Conservation (phyloP, 2,888 invertebrate genomes). For the Scaeva pyrastri region DNA sequence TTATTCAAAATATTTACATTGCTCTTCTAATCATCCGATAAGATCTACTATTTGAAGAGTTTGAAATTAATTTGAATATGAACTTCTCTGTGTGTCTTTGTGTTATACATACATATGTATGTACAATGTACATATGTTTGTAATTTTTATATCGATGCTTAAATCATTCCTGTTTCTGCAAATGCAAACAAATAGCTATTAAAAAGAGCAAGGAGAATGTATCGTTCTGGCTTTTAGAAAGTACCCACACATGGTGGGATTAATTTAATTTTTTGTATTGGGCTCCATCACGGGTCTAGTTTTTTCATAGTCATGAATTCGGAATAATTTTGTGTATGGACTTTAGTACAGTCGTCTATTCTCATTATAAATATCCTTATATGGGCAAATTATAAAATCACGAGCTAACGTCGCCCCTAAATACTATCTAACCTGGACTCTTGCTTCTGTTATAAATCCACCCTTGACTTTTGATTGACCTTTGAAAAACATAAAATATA, state of each 20-base stretch:
- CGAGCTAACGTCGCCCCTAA: no score
- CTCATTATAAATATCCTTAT: no score
- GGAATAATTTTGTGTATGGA: no score
- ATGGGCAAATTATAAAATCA: no score
- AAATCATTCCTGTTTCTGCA: neutral
- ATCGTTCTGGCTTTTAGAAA: neutral
- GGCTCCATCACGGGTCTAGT: neutral
- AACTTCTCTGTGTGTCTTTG: neutral
- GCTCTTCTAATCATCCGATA: conserved; percentile 8
- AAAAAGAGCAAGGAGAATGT: neutral
- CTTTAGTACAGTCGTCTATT: no score
- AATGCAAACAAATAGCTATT: conserved; percentile 1
- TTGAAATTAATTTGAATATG: conserved; percentile 1
- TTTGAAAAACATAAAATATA: conserved; percentile 5
- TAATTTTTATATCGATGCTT: neutral
- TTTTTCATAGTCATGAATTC: neutral
- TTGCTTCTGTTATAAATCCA: neutral
- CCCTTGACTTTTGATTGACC: neutral
- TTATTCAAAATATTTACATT: conserved; percentile 15
- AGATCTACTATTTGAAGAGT: neutral
- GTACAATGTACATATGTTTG: neutral
- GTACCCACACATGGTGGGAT: neutral
- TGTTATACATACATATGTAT: no score
- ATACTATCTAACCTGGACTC: neutral
- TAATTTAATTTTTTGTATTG: neutral